These are phyloP conservation scores for Turnix velox DNA, from an alignment of 2,113 vertebrate genomes.

Conservation along the genomic window DNA sequence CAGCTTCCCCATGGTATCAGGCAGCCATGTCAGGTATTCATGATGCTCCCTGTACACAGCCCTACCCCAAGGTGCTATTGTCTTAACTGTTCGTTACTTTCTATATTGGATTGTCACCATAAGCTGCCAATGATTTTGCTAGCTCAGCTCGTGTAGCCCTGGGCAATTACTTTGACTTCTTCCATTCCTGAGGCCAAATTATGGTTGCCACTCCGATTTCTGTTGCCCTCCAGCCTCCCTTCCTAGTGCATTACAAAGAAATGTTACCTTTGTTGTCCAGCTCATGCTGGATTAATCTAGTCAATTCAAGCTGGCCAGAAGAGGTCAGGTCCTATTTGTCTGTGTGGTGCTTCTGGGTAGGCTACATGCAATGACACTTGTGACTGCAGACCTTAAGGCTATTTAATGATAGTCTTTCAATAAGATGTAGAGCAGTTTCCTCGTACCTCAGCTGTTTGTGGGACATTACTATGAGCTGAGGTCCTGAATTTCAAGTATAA, in stretches of 20 bases:
- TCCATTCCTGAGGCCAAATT: slow-evolving; percentile 1
- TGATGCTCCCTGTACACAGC: fast-evolving
- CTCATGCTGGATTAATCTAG: slow-evolving; percentile 48
- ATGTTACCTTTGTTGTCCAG: slow-evolving; percentile 37
- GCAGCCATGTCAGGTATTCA: neutral
- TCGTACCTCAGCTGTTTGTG: neutral
- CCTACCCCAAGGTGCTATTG: neutral
- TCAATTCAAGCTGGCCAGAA: slow-evolving; percentile 25
- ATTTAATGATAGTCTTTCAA: slow-evolving; percentile 24
- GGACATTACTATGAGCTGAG: neutral
- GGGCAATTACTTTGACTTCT: slow-evolving; percentile 30
- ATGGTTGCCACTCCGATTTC: slow-evolving; percentile 39
- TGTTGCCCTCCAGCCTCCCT: slow-evolving; percentile 27
- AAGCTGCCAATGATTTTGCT: neutral
- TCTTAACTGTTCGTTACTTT: neutral
- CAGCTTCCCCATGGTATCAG: neutral
- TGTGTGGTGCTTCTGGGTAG: neutral
- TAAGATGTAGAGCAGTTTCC: neutral
- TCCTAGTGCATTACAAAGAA: slow-evolving; percentile 4
- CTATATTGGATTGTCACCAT: neutral
- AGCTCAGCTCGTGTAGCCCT: neutral
- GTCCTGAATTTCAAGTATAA: neutral
- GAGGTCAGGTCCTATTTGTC: slow-evolving; percentile 50
- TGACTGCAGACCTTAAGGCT: slow-evolving; percentile 15
- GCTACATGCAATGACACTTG: neutral